Conservation (phyloP, 2,797 vertebrate genomes). For the Melanotaenia parkinsoni region DNA sequence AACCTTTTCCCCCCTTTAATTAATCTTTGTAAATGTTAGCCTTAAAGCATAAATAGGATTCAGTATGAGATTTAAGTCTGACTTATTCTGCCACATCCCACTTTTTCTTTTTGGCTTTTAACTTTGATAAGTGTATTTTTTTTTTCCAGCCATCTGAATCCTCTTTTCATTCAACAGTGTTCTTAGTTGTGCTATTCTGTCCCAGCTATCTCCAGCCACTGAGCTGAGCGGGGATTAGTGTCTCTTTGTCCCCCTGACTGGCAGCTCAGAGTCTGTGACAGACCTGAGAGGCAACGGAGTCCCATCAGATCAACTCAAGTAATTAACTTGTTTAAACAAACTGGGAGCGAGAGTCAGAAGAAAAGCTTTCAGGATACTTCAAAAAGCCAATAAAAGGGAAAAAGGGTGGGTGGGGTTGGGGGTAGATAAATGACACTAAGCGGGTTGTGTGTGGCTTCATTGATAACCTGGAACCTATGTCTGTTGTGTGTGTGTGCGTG, state of each 20-base stretch:
- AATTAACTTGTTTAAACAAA: slow-evolving; percentile 87
- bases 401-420: slow-evolving; percentile 55
- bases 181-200: slow-evolving; percentile 42
- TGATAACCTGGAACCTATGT: slow-evolving; percentile 75
- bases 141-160: not conserved
- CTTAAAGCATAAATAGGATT: slow-evolving; percentile 8
- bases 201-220: slow-evolving; percentile 31
- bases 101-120: not conserved
- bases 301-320: slow-evolving; percentile 76
- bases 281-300: slow-evolving; percentile 71
- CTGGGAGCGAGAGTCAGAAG: slow-evolving; percentile 58
- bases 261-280: slow-evolving; percentile 59
- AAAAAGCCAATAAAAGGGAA: slow-evolving; percentile 82
- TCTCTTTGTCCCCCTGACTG: slow-evolving; percentile 69
- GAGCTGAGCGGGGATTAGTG: slow-evolving; percentile 61
- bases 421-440: slow-evolving; percentile 49
- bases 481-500: slow-evolving; percentile 35
- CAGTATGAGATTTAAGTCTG: not conserved
- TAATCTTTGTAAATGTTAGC: slow-evolving; percentile 14
- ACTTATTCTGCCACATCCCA: not conserved
- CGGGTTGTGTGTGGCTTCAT: slow-evolving; percentile 60
- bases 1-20: not conserved
- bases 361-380: slow-evolving; percentile 83
- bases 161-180: slow-evolving; percentile 11
- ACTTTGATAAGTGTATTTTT: slow-evolving; percentile 10